A percentile compares a stretch with the other conserved stretches of the same genome.
Conservation (phyloP, 2,113 vertebrate species). For the Forbesichthys papilliferus region DNA sequence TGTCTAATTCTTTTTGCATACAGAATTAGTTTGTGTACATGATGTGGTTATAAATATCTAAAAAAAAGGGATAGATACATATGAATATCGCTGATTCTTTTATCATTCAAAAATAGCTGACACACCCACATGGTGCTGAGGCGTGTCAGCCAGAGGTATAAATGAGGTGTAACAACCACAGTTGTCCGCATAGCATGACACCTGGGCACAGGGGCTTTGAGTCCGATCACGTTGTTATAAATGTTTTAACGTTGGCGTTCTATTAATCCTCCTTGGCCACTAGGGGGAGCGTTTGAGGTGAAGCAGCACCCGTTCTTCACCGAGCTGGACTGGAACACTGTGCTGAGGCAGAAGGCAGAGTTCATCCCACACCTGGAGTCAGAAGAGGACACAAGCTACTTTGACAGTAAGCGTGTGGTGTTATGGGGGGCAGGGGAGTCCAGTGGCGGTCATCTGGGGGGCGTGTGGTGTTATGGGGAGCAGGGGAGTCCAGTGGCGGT, state of each 20-base stretch:
- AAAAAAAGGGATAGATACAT: too few species aligned
- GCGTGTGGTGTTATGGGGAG: slow-evolving; percentile 28
- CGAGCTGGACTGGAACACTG: slow-evolving; percentile 89
- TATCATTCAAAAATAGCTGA: too few species aligned
- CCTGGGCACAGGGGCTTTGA: too few species aligned
- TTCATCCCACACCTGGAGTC: slow-evolving; percentile 93
- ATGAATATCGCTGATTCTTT: too few species aligned
- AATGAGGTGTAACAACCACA: too few species aligned
- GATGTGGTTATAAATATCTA: too few species aligned
- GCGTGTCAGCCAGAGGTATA: too few species aligned
- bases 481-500: slow-evolving; percentile 3
- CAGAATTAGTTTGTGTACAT: too few species aligned
- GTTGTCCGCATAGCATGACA: too few species aligned
- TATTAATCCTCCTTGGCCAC: slow-evolving; percentile 1
- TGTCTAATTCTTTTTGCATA: too few species aligned
- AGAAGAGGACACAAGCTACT: slow-evolving; percentile 95
- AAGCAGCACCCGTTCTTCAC: slow-evolving; percentile 90
- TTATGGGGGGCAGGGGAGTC: background rate
- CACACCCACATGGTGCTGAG: too few species aligned
- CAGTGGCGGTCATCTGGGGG: background rate
- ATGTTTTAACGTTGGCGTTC: background rate
- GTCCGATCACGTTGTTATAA: background rate
- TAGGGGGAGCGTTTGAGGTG: slow-evolving; percentile 89
- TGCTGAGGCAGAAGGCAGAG: slow-evolving; percentile 92
- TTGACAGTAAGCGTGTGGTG: slow-evolving; percentile 81